Conservation (phyloP, 2,888 invertebrate species). For the Agrilus cyanescens region DNA sequence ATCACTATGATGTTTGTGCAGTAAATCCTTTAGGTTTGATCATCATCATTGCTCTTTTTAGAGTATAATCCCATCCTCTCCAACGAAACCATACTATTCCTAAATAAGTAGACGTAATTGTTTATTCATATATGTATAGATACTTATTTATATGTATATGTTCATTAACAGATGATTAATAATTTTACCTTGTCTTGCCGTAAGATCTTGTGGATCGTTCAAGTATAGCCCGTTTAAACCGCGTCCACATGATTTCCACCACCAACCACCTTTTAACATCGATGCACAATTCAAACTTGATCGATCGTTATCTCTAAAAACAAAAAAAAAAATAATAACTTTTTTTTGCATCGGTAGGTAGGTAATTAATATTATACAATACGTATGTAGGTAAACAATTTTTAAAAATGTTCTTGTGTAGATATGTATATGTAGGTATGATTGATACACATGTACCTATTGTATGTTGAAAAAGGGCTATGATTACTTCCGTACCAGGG, state of each 20-base stretch:
- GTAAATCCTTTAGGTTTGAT: constrained; percentile 66
- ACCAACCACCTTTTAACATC: constrained; percentile 90
- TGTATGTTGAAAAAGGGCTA: constrained; percentile 86
- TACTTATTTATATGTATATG: not conserved
- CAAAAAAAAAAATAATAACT: constrained; percentile 4
- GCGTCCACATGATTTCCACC: constrained; percentile 90
- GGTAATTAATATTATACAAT: no score
- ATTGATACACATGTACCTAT: constrained; percentile 46
- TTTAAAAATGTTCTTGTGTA: not conserved
- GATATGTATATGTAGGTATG: not conserved
- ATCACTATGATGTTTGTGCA: constrained; percentile 19
- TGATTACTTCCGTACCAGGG: constrained; percentile 92
- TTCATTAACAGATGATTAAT: not conserved
- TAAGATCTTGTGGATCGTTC: constrained; percentile 81
- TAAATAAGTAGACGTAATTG: constrained; percentile 26
- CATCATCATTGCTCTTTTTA: constrained; percentile 85
- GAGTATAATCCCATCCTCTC: constrained; percentile 90
- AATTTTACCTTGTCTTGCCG: constrained; percentile 68
- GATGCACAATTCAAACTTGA: constrained; percentile 86
- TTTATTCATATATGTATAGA: constrained; percentile 3
- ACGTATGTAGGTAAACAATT: not conserved
- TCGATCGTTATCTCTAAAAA: constrained; percentile 73
- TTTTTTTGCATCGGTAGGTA: not conserved
- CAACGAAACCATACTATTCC: constrained; percentile 92
- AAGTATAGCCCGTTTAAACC: constrained; percentile 82